Conservation (phyloP, 1,140 invertebrate genomes). For the Bradysia coprophila region DNA sequence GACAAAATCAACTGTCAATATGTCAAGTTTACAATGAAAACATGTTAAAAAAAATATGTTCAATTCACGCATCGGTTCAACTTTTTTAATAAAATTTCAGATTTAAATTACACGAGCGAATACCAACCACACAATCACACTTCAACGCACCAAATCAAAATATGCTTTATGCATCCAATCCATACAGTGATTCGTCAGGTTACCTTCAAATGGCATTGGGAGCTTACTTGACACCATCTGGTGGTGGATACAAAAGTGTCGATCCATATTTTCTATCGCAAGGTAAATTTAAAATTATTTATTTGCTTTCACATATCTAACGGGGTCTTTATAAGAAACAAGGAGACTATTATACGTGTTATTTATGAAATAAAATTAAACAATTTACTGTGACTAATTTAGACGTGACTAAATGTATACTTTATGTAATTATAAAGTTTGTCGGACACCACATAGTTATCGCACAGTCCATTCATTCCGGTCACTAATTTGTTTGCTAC, state of each 20-base stretch:
- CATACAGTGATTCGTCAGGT: constrained; percentile 27
- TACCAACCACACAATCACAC: neutral
- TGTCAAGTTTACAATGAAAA: no score
- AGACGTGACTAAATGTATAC: no score
- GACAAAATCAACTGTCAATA: no score
- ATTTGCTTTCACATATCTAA: constrained; percentile 2
- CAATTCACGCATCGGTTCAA: neutral
- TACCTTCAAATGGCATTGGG: constrained; percentile 43
- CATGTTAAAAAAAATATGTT: neutral
- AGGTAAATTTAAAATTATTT: constrained; percentile 28
- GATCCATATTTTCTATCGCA: constrained; percentile 46
- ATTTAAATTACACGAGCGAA: constrained; percentile 2
- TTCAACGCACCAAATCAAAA: constrained; percentile 7
- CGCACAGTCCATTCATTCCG: no score
- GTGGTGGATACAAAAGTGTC: constrained; percentile 38
- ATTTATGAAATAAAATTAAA: constrained; percentile 6
- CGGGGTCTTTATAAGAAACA: neutral
- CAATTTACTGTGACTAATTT: no score
- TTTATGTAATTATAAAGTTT: no score
- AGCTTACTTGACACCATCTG: constrained; percentile 35
- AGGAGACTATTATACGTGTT: neutral
- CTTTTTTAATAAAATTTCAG: neutral
- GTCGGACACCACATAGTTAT: no score
- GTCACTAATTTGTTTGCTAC: no score
- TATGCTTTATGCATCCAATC: constrained; percentile 22